A percentile compares a stretch with the other conserved stretches of the same genome.
Evolutionary conservation across 64 coral and sea anemone species (phyloP).

Genomic region (Porites australiensis): DNA sequence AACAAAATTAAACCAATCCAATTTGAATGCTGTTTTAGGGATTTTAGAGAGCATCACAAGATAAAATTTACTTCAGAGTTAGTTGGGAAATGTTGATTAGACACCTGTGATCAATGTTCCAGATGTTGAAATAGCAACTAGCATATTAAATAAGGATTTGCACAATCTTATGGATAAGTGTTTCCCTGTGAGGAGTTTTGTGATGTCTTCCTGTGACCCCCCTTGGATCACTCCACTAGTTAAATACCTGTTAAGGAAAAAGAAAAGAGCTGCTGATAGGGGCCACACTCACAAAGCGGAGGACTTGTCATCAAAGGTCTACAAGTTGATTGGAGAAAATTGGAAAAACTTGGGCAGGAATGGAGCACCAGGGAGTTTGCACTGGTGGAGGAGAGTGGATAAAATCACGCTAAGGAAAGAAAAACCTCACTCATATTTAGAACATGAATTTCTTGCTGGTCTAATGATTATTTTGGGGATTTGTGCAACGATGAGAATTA

Average conservation of each 20-base stretch:
- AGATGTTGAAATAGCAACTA: not conserved
- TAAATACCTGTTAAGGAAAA: too few species aligned
- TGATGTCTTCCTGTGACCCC: too few species aligned
- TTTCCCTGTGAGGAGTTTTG: not conserved
- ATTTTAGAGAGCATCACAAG: not conserved
- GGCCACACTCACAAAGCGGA: too few species aligned
- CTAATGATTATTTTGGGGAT: slow-evolving; percentile 50
- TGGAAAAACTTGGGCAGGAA: slow-evolving; percentile 42
- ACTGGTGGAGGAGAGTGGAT: slow-evolving; percentile 46
- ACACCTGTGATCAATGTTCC: not conserved
- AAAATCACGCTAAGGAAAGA: slow-evolving; percentile 47
- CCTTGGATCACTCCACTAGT: too few species aligned
- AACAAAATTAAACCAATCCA: too few species aligned
- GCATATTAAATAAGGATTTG: not conserved
- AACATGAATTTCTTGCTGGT: slow-evolving; percentile 51
- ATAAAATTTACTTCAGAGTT: not conserved
- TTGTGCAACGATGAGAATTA: slow-evolving; percentile 28
- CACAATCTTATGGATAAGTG: not conserved
- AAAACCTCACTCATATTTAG: slow-evolving; percentile 36
- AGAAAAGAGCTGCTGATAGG: too few species aligned
- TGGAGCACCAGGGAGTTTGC: slow-evolving; percentile 25
- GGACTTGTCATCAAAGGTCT: too few species aligned
- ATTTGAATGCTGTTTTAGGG: too few species aligned
- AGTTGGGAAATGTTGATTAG: not conserved
- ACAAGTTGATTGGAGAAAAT: slow-evolving; percentile 52